These are phyloP conservation scores for Gopherus evgoodei DNA, from an alignment of 2,113 vertebrate species.

Conservation along the genomic window DNA sequence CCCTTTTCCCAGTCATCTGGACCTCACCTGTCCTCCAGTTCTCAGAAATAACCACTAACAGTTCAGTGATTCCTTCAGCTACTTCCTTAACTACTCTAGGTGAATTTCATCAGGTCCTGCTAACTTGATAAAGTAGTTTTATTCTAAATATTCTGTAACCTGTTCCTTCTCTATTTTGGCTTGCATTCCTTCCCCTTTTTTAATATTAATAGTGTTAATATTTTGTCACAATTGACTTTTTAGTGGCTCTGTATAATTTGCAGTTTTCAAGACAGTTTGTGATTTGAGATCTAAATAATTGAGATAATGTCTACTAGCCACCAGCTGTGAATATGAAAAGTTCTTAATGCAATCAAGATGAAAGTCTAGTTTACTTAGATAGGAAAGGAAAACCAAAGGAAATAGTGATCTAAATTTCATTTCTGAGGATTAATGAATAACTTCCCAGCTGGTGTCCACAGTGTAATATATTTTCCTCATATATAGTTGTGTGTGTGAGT, in stretches of 20 bases:
- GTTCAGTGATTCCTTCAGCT: neutral
- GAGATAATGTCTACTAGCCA: neutral
- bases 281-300: neutral
- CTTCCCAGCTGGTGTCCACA: neutral
- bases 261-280: neutral
- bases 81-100: neutral
- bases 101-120: neutral
- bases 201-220: neutral
- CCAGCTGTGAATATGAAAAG: neutral
- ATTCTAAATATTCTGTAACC: neutral
- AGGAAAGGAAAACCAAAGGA: rapidly evolving
- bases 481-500: neutral
- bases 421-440: neutral
- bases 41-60: neutral
- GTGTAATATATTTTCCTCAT: neutral
- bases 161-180: neutral
- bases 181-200: neutral
- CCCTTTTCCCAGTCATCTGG: neutral
- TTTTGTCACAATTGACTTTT: neutral
- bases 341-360: neutral
- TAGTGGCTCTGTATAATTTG: neutral
- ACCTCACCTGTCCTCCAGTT: neutral
- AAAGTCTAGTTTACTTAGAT: neutral
- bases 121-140: neutral
- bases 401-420: neutral